These are phyloP conservation scores for Apocheima hispidaria DNA, from an alignment of 2,888 invertebrate species.

Conservation along the genomic window DNA sequence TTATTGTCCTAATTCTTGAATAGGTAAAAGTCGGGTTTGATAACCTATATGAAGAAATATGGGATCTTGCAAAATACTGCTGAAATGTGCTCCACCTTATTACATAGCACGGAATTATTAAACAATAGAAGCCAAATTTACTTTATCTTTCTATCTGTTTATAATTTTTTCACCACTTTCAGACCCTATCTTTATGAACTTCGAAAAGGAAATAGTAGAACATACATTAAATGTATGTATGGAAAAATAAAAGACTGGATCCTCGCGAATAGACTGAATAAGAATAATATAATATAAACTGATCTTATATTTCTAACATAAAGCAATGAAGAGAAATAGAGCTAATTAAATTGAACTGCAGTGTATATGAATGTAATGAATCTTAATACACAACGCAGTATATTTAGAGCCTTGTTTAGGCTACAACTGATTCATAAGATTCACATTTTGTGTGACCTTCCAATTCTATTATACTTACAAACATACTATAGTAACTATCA, in stretches of 20 bases:
- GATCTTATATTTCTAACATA: too few relatives aligned
- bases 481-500: too few relatives aligned
- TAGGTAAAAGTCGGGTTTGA: not conserved
- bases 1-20: conserved; percentile 5
- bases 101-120: too few relatives aligned
- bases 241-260: too few relatives aligned
- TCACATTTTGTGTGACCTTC: too few relatives aligned
- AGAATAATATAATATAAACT: too few relatives aligned
- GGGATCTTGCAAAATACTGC: not conserved
- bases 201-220: not conserved
- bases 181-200: not conserved
- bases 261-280: too few relatives aligned
- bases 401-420: conserved; percentile 25
- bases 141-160: too few relatives aligned
- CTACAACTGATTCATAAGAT: conserved; percentile 21
- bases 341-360: conserved; percentile 9
- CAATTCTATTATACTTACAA: not conserved
- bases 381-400: not conserved
- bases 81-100: not conserved
- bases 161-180: too few relatives aligned
- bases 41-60: conserved; percentile 7
- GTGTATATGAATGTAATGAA: not conserved
- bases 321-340: conserved; percentile 1
- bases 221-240: too few relatives aligned
- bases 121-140: too few relatives aligned